Base-by-base conservation (phyloP, 1,140 invertebrate genomes). In the Sipha flava region DNA sequence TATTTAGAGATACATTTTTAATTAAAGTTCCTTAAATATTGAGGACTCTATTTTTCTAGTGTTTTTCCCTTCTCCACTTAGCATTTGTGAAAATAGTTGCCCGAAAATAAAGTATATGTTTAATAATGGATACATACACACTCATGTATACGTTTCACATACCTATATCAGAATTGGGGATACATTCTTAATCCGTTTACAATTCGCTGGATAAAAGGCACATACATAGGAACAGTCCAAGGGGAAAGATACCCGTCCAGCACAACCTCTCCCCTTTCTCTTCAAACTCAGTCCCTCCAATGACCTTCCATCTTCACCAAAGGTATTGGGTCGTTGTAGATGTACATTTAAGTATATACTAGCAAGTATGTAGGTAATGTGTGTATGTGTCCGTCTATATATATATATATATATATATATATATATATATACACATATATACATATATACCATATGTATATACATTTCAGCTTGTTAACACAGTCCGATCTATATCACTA, bases 101-200 rank as follows among this genome's bases (percentile, higher is more conserved):
- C 31, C 49, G 5, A 52, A 75, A 40, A 75, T 31, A 54, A 54
- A 49, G 12, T 54, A 23, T 47, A 26, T 9, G 31, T 14, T 75
- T 54, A 75, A 75, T 75, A 75, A 75, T 37, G 37, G 45, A 75
- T 49, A 31, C 18, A 75, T 31, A 49, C n/a, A 31, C 47, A 54
- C 54, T 23, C 31, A 52, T 21, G 23, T 23, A 5, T 37, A 26
- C 21, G 40, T 45, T 12, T 26, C n/a, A 6, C 18, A 10, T 45
- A 16, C 21, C 18, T 26, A 43, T 16, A 75, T 40, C 16, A 10
- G n/a, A 66, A 49, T 75, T 31, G 49, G 72, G 47, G 72, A 54
- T 75, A 49, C 72, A 75, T 75, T 75, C 26, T 75, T 75, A 37
- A 75, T 75, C 45, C 72, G 72, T 54, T 75, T 52, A 75, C 72